Evolutionary conservation across 1,140 invertebrate species (phyloP).

Genomic region (Ctenoplectra terminalis): DNA sequence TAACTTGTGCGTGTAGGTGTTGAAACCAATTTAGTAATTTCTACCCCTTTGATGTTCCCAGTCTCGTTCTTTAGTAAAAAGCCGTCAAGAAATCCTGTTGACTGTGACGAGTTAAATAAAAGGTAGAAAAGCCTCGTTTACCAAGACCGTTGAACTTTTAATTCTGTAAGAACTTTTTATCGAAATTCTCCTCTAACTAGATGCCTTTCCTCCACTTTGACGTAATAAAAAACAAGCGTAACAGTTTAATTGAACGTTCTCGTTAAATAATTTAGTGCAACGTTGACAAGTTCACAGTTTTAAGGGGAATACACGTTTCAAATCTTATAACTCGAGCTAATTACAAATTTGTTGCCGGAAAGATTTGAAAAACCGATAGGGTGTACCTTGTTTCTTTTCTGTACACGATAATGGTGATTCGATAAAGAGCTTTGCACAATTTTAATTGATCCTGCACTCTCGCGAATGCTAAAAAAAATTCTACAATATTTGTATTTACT

Average conservation of each 20-base stretch:
- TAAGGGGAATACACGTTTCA: too few species aligned
- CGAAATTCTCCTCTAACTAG: too few species aligned
- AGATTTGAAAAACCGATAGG: too few species aligned
- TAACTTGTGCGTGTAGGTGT: neutral
- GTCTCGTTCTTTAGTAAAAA: neutral
- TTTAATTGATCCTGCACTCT: neutral
- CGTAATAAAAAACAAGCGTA: neutral
- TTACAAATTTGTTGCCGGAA: too few species aligned
- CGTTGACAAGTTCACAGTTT: neutral
- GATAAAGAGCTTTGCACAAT: neutral
- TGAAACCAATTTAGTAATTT: conserved; percentile 40
- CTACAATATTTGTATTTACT: neutral
- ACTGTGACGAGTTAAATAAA: neutral
- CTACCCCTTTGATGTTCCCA: neutral
- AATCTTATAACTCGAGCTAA: too few species aligned
- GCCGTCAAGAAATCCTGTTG: neutral
- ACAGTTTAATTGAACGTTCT: conserved; percentile 7
- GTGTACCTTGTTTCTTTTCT: too few species aligned
- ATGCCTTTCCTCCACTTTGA: neutral
- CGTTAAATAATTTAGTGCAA: neutral
- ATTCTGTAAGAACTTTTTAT: neutral
- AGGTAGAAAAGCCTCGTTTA: neutral
- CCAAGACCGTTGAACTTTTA: too few species aligned
- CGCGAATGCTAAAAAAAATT: neutral
- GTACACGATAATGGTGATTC: too few species aligned